Evolutionary conservation across 2,113 vertebrate genomes (phyloP).

Genomic region (Hucho hucho): DNA sequence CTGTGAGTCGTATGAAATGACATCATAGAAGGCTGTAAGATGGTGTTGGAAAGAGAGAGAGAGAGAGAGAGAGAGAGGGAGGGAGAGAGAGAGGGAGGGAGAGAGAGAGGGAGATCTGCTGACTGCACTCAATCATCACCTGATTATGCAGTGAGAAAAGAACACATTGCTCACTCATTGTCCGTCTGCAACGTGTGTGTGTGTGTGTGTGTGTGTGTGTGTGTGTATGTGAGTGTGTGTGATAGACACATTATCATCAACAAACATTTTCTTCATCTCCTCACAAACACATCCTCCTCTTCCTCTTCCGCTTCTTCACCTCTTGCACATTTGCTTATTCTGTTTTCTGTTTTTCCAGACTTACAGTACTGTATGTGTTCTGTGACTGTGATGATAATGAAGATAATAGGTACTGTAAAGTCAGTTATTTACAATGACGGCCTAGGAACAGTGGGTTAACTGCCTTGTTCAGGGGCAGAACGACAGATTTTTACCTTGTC

Average conservation of each 20-base stretch:
- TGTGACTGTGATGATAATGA: not conserved
- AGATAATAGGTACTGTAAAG: not conserved
- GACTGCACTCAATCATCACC: constrained; percentile 62
- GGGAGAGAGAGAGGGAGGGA: too few species aligned
- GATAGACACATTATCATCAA: constrained; percentile 31
- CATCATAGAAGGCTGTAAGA: constrained; percentile 31
- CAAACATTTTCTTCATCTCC: constrained; percentile 33
- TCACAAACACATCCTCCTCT: constrained; percentile 74
- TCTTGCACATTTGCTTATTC: constrained; percentile 45
- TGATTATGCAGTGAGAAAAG: constrained; percentile 74
- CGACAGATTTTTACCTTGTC: too few species aligned
- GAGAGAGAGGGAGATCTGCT: constrained; percentile 47
- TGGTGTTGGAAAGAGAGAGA: constrained; percentile 25
- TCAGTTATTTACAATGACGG: too few species aligned
- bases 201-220: too few species aligned
- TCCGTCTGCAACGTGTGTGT: constrained; percentile 36
- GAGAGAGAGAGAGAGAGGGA: not conserved
- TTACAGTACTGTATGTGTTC: not conserved
- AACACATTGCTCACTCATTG: constrained; percentile 51
- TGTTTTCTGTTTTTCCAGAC: not conserved
- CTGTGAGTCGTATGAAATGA: constrained; percentile 60
- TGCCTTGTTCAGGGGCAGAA: too few species aligned
- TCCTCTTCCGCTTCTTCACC: constrained; percentile 38
- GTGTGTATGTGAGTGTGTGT: constrained; percentile 14
- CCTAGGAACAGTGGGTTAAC: too few species aligned